phyloP scores from a whole-genome alignment of 2,113 vertebrate species.

The Phaethornis superciliosus region DNA sequence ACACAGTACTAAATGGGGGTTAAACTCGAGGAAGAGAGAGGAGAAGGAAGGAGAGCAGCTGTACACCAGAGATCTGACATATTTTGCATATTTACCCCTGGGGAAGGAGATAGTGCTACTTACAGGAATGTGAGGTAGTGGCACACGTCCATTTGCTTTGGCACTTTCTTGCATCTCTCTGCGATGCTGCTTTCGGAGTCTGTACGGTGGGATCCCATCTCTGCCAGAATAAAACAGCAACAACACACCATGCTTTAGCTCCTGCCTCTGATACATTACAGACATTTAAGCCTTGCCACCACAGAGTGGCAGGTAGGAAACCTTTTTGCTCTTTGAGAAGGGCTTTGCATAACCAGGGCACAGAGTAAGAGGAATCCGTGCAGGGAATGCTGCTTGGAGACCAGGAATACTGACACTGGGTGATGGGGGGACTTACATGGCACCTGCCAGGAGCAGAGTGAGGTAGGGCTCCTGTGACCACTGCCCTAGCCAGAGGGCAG shows the following conservation, averaged over 20 bases:
- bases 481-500: not conserved
- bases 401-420: not conserved
- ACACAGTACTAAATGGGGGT: not conserved
- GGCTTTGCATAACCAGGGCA: not conserved
- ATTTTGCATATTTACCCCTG: conserved; percentile 29
- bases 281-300: not conserved
- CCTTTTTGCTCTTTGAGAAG: not conserved
- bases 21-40: not conserved
- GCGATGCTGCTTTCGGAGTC: conserved; percentile 94
- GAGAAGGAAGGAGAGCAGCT: not conserved
- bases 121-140: conserved; percentile 99
- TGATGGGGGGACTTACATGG: not conserved
- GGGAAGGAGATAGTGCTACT: conserved; percentile 69
- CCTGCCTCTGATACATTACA: fast-evolving
- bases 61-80: not conserved
- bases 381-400: fast-evolving
- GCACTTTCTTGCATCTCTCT: conserved; percentile 98
- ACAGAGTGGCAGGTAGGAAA: not conserved
- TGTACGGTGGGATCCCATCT: conserved; percentile 94
- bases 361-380: not conserved
- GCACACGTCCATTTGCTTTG: conserved; percentile 96
- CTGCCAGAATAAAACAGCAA: conserved; percentile 69
- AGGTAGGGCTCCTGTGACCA: not conserved
- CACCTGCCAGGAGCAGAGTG: fast-evolving
- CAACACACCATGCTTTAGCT: not conserved